These are phyloP conservation scores for Rhopilema esculentum DNA, from an alignment of 30 jellyfish, hydroid and myxozoan genomes.

Conservation along the genomic window DNA sequence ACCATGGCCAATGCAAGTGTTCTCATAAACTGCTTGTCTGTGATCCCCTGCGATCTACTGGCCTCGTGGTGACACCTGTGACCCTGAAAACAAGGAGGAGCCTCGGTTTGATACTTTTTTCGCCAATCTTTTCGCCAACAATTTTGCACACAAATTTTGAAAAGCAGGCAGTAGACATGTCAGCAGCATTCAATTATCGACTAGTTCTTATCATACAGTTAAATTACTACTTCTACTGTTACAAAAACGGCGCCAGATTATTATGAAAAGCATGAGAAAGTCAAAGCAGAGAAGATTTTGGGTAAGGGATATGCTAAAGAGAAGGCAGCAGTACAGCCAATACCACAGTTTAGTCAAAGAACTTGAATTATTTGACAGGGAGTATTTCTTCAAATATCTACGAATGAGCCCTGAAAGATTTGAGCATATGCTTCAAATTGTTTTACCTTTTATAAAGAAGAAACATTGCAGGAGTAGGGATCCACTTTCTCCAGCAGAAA, in stretches of 20 bases:
- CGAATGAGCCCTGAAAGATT: no score
- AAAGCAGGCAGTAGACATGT: neutral
- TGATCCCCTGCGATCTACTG: slow-evolving; percentile 1
- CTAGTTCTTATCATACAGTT: slow-evolving; percentile 10
- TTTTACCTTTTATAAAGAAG: slow-evolving; percentile 26
- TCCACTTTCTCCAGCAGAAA: slow-evolving; percentile 39
- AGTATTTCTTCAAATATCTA: no score
- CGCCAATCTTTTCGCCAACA: neutral
- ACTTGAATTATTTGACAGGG: no score
- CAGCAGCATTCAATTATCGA: slow-evolving; percentile 2
- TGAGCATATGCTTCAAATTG: slow-evolving; percentile 33
- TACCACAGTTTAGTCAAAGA: no score
- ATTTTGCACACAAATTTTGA: slow-evolving; percentile 16
- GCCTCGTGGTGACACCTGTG: neutral
- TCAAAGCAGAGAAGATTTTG: no score
- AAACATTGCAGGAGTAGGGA: slow-evolving; percentile 22
- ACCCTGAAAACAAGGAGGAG: slow-evolving; percentile 2
- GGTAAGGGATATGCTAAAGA: no score
- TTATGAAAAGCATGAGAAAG: no score
- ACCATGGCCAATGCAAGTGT: slow-evolving; percentile 17
- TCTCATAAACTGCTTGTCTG: slow-evolving; percentile 13
- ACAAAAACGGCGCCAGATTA: no score
- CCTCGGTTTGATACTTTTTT: slow-evolving; percentile 13
- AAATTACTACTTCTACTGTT: no score
- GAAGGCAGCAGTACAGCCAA: no score